A percentile compares a stretch with the other conserved stretches of the same genome.
phyloP scores from a whole-genome alignment of 2,113 vertebrate species.

The Neolamprologus toae region DNA sequence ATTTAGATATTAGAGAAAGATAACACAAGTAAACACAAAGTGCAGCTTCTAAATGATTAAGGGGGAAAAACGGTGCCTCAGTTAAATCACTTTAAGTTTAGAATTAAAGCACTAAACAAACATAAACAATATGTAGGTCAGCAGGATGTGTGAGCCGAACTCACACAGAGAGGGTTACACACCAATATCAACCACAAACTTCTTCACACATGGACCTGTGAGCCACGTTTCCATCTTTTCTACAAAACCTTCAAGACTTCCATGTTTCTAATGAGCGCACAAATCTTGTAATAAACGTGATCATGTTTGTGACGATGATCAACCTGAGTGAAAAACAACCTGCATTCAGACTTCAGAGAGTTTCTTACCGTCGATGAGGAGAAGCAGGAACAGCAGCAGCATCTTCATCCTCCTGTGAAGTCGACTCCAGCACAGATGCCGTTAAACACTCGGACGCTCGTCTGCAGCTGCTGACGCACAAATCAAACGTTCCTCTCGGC shows the following conservation, averaged over 20 bases:
- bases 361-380: neutral
- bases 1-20: rapidly evolving
- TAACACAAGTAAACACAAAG: neutral
- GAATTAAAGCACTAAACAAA: neutral
- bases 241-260: neutral
- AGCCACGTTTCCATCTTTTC: neutral
- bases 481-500: neutral
- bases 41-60: neutral
- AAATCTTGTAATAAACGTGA: neutral
- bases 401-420: neutral
- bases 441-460: rapidly evolving
- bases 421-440: rapidly evolving
- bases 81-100: neutral
- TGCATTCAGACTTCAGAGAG: rapidly evolving
- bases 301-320: rapidly evolving
- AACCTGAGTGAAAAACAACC: rapidly evolving
- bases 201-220: neutral
- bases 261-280: neutral
- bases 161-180: rapidly evolving
- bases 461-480: neutral
- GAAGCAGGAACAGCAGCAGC: neutral
- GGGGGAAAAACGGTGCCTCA: rapidly evolving
- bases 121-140: neutral
- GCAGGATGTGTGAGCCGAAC: rapidly evolving
- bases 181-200: neutral